Percentiles rank a stretch among this genome's conserved stretches.
These are phyloP conservation scores for Apostichopus japonicus DNA, from an alignment of 35 echinoderm and acorn worm genomes.

Conservation along the genomic window DNA sequence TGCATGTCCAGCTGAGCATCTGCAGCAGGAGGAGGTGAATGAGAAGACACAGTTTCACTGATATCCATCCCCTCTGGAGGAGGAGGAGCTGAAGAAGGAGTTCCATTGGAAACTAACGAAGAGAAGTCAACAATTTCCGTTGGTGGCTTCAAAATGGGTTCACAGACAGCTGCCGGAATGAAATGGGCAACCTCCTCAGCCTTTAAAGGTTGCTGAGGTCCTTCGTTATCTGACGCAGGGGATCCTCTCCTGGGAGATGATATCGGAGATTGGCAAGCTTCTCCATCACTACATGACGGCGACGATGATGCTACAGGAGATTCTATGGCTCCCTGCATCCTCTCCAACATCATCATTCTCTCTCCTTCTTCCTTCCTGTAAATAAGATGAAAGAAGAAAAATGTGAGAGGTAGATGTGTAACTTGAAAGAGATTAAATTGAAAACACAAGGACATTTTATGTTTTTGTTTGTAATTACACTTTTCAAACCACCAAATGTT, in stretches of 20 bases:
- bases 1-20: background rate
- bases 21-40: background rate
- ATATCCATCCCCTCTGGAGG: conserved; percentile 40
- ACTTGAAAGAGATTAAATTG: background rate
- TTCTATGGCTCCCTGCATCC: conserved; percentile 67
- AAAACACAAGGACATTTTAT: background rate
- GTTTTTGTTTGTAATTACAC: too few species aligned
- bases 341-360: conserved; percentile 78
- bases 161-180: conserved; percentile 77
- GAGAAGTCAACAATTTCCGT: conserved; percentile 56
- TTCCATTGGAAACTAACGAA: conserved; percentile 26
- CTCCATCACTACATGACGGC: conserved; percentile 32
- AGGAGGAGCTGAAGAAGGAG: background rate
- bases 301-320: background rate
- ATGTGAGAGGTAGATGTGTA: background rate
- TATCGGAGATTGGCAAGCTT: conserved; percentile 47
- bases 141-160: conserved; percentile 75
- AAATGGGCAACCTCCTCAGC: conserved; percentile 60
- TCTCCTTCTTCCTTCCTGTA: conserved; percentile 98
- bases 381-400: conserved; percentile 12
- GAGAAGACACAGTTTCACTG: background rate
- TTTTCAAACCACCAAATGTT: too few species aligned
- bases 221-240: conserved; percentile 1
- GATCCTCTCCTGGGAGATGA: conserved; percentile 27
- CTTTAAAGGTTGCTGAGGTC: conserved; percentile 29